Percentiles rank a stretch among this genome's conserved stretches.
phyloP scores from a whole-genome alignment of 30 jellyfish, hydroid and myxozoan species.

The Turritopsis dohrnii region DNA sequence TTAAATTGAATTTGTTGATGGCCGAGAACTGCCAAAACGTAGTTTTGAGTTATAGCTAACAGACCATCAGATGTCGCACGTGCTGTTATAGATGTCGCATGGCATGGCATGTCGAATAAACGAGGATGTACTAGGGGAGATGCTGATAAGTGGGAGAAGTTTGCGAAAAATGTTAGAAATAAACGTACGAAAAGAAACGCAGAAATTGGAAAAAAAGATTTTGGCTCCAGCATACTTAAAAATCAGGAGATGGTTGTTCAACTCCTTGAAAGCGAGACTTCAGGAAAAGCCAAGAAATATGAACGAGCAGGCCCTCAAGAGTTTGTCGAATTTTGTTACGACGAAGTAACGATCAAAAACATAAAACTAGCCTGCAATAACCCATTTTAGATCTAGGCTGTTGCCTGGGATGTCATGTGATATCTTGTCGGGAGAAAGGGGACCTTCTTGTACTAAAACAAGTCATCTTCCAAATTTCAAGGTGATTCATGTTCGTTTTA shows the following conservation, averaged over 20 bases:
- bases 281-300: constrained; percentile 45
- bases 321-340: too few species aligned
- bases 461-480: constrained; percentile 29
- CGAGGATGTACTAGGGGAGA: too few species aligned
- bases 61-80: too few species aligned
- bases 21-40: too few species aligned
- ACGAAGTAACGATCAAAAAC: too few species aligned
- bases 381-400: constrained; percentile 22
- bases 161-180: neutral
- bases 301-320: constrained; percentile 43
- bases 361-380: constrained; percentile 24
- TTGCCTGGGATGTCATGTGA: constrained; percentile 3
- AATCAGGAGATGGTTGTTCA: constrained; percentile 43
- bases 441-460: constrained; percentile 33
- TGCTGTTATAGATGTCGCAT: too few species aligned
- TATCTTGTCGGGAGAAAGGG: too few species aligned
- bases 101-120: too few species aligned
- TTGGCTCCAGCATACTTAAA: neutral
- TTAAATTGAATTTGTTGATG: too few species aligned
- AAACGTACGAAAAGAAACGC: constrained; percentile 2
- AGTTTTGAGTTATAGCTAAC: too few species aligned
- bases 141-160: neutral
- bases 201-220: neutral
- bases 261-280: constrained; percentile 27
- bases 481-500: constrained; percentile 34